Evolutionary conservation across 2,113 vertebrate species (phyloP), one percentile per base, ranked within the genome.

Genomic region (Podarcis muralis): DNA sequence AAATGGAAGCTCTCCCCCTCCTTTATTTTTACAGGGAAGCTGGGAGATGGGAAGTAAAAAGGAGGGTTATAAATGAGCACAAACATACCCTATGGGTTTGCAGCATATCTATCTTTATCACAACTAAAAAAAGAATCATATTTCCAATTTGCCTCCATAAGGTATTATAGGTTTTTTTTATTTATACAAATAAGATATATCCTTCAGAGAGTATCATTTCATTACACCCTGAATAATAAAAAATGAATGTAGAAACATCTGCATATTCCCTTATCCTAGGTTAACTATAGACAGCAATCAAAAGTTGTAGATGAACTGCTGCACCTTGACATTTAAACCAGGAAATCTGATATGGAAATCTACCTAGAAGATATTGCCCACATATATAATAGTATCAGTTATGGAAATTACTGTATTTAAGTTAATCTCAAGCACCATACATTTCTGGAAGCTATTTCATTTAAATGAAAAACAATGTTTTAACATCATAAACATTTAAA

Each of bases 261-360:
- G 88, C 75, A 88, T 32, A 53, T 93, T 16, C 22, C 82, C 89
- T 90, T 93, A 95, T 93, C 40, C 88, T 93, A 87, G 78, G 85
- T 84, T 92, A 96, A 83, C 92, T 94, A 90, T 83, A 94, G 87
- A 95, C 84, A 95, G 90, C 92, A 96, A 96, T 97, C 96, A 96
- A 96, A 97, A 97, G 96, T 97, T 97, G 93, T 85, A 95, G 92
- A 95, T 94, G 94, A 96, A 94, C 91, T 95, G 87, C 90, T 96
- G 92, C 91, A 94, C 94, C 95, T 92, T 97, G 97, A 97, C 95
- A 97, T 96, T 95, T 95, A 95, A 53, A 96, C 94, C 95, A 96
- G 93, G 92, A 96, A 96, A 96, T 94, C 93, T 95, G 96, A 95
- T 92, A 92, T 93, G 95, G 96, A 95, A 97, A 95, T 90, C 90